Evolutionary conservation across 2,113 vertebrate genomes (phyloP).

Genomic region (Pseudonaja textilis): DNA sequence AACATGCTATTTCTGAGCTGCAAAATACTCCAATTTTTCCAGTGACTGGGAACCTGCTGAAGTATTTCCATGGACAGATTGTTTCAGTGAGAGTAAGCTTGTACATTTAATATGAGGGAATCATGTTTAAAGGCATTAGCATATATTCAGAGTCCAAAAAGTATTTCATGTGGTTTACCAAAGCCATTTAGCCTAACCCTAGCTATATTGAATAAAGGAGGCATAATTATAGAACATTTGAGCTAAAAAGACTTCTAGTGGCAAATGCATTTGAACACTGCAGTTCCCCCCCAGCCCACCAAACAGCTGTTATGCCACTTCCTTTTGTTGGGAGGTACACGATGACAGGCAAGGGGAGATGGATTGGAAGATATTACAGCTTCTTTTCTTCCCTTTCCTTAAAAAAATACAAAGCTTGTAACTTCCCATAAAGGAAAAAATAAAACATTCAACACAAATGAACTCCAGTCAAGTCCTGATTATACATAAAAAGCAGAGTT

Average conservation of each 20-base stretch:
- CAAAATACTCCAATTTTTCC: conserved; percentile 53
- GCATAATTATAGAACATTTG: neutral
- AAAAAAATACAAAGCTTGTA: neutral
- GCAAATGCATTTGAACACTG: conserved; percentile 15
- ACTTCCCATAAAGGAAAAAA: neutral
- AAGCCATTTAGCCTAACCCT: conserved; percentile 32
- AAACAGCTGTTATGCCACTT: conserved; percentile 42
- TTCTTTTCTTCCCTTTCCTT: neutral
- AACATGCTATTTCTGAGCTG: conserved; percentile 46
- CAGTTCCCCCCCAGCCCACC: neutral
- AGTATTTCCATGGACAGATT: conserved; percentile 39
- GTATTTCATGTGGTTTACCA: conserved; percentile 32
- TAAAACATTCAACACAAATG: neutral
- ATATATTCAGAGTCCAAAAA: conserved; percentile 1
- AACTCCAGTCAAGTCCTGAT: neutral
- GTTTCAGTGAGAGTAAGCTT: conserved; percentile 38
- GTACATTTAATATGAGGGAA: conserved; percentile 28
- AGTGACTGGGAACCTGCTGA: conserved; percentile 44
- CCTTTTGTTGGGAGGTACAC: conserved; percentile 19
- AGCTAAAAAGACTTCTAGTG: conserved; percentile 10
- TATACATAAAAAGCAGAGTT: neutral
- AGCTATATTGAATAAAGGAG: conserved; percentile 11
- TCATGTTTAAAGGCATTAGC: conserved; percentile 6
- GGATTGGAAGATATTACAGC: conserved; percentile 27
- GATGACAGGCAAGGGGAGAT: neutral